These are phyloP conservation scores for Chunga burmeisteri DNA, from an alignment of 2,113 vertebrate species.

Conservation along the genomic window DNA sequence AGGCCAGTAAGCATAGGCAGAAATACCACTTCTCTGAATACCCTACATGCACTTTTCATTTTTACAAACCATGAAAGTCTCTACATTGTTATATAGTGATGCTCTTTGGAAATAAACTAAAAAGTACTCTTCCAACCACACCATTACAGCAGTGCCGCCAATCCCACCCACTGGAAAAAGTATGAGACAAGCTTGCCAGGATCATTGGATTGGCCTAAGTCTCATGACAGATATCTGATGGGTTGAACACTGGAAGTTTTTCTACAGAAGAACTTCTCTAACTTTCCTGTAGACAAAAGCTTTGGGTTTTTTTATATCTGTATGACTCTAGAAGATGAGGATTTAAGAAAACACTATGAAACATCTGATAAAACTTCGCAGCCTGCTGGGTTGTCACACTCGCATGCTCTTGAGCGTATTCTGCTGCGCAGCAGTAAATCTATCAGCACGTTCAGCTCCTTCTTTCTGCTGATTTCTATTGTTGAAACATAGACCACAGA, in stretches of 20 bases:
- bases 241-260: not conserved
- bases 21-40: not conserved
- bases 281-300: not conserved
- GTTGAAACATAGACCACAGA: not conserved
- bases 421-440: not conserved
- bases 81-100: not conserved
- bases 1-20: not conserved
- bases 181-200: not conserved
- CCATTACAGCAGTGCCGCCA: not conserved
- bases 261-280: not conserved
- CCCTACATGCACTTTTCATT: rapidly evolving
- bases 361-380: not conserved
- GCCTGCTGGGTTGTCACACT: not conserved
- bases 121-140: not conserved
- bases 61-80: not conserved
- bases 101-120: not conserved
- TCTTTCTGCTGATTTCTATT: not conserved
- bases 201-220: not conserved
- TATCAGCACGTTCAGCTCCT: not conserved
- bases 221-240: not conserved
- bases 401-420: not conserved
- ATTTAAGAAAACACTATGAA: not conserved
- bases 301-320: not conserved
- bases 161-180: not conserved
- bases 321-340: not conserved